Evolutionary conservation across 2,888 invertebrate species (phyloP), one percentile per base, ranked within the genome.

Genomic region (Mythimna vitellina): DNA sequence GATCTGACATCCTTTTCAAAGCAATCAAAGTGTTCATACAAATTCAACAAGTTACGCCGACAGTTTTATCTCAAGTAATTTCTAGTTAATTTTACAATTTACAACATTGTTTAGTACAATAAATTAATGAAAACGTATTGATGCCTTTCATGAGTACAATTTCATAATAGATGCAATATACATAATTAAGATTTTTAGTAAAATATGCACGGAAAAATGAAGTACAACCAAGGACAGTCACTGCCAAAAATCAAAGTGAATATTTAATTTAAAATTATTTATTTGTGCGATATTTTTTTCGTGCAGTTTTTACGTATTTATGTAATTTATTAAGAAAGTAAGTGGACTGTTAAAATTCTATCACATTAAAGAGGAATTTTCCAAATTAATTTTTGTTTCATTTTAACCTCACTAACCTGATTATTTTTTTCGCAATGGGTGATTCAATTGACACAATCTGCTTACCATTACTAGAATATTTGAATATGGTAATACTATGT

Each of bases 331-430:
- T 90, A 88, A 89, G 80, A 87, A 89, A 78, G 94, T 95, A 95
- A 95, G 94, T 95, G 94, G 95, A 95, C 92, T 95, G 95, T 95
- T 95, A 88, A 92, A 93, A 92, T 95, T 94, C 87, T 93, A 93
- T 94, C 94, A 94, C 93, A 95, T 93, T 95, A 95, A 95, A 95
- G 76, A 81, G 76, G 74, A 84, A 73, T 85, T 87, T 90, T 87
- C 78, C 82, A 89, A 93, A 92, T 80, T 66, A 72, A 64, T 66
- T 82, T 82, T 90, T 78, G 92, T 95, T 94, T 95, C 87, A 93
- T 95, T 94, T 77, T 84, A 85, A 86, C 85, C 82, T 87, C 76
- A 75, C 57, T 79, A 89, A 89, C 86, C 79, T 73, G 62, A 81
- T 10, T 82, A 83, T 86, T 82, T 78, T 80, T 77, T 65, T 77